Evolutionary conservation across 2,113 vertebrate genomes (phyloP), one percentile per base, ranked within the genome.

Genomic region (Perca fluviatilis): DNA sequence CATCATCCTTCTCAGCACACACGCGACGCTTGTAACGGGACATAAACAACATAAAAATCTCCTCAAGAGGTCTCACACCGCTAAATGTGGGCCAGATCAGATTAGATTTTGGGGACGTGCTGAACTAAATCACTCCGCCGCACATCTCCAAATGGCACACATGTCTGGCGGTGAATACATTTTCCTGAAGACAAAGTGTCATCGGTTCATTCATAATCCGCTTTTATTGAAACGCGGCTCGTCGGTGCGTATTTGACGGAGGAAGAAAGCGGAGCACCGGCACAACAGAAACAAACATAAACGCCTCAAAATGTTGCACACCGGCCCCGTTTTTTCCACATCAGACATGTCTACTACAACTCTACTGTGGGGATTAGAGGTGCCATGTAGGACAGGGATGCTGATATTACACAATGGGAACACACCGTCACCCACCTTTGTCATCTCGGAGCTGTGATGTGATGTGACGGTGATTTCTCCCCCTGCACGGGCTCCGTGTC

Each of bases 381-480:
- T 51, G 72, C 49, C 76, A 79, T 74, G 72, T 54, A 80, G 79
- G 74, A 75, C 82, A 66, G 53, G 61, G 78, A 78, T 84, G 79
- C 80, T 54, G 89, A 14, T 13, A 18, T 27, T 5, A 67, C 77
- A 84, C 86, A 82, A 84, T 56, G 47, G 56, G 25, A 77, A 12
- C 75, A 12, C 77, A 27, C 83, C 33, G 79, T 74, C 76, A 90
- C 92, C 73, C 80, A 94, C 93, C 94, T 92, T 88, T 86, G 88
- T 93, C 85, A 90, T 88, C 87, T 58, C 84, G 25, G 65, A 77
- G 89, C 78, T 14, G 78, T 6, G 84, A 60, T 71, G 79, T 40
- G 83, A 77, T 46, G 87, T 67, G 80, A 76, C 71, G 87, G 74
- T 63, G 87, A 74, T 90, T 86, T 84, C 61, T 67, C 33, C 33